Evolutionary conservation across 1,140 invertebrate genomes (phyloP).

Genomic region (Calephelis virginiensis): DNA sequence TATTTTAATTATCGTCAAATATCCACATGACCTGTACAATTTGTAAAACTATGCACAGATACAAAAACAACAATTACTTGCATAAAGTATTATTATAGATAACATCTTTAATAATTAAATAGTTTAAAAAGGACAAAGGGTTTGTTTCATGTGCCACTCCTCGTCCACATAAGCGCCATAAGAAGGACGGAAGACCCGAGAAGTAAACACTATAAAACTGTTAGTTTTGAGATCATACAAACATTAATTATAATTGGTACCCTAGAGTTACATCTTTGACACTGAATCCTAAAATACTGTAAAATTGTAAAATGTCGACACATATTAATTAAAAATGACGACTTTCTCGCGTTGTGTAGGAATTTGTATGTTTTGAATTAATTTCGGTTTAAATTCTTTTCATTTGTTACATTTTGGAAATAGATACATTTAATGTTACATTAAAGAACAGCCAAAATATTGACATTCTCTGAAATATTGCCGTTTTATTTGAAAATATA

Average conservation of each 20-base stretch:
- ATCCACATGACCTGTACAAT: slow-evolving; percentile 78
- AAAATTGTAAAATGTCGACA: slow-evolving; percentile 59
- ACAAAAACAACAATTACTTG: slow-evolving; percentile 21
- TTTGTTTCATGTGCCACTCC: slow-evolving; percentile 23
- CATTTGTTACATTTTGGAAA: neutral
- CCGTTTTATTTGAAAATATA: slow-evolving; percentile 67
- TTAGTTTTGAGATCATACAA: slow-evolving; percentile 47
- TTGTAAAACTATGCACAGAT: slow-evolving; percentile 51
- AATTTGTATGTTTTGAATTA: slow-evolving; percentile 1
- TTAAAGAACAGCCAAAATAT: slow-evolving; percentile 58
- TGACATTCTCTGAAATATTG: slow-evolving; percentile 53
- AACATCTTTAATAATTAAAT: slow-evolving; percentile 17
- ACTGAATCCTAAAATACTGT: slow-evolving; percentile 58
- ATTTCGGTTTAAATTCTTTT: slow-evolving; percentile 10
- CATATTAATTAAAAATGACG: slow-evolving; percentile 49
- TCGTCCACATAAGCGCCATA: slow-evolving; percentile 38
- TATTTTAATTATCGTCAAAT: slow-evolving; percentile 75
- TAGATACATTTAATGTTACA: neutral
- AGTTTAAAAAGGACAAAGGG: slow-evolving; percentile 21
- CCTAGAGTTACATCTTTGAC: slow-evolving; percentile 74
- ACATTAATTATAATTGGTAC: slow-evolving; percentile 63
- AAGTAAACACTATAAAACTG: slow-evolving; percentile 59
- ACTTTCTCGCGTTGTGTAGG: slow-evolving; percentile 25
- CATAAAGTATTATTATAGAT: slow-evolving; percentile 5
- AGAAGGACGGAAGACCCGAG: slow-evolving; percentile 74